phyloP scores from a whole-genome alignment of 1,140 invertebrate genomes.

The Bombus affinis region DNA sequence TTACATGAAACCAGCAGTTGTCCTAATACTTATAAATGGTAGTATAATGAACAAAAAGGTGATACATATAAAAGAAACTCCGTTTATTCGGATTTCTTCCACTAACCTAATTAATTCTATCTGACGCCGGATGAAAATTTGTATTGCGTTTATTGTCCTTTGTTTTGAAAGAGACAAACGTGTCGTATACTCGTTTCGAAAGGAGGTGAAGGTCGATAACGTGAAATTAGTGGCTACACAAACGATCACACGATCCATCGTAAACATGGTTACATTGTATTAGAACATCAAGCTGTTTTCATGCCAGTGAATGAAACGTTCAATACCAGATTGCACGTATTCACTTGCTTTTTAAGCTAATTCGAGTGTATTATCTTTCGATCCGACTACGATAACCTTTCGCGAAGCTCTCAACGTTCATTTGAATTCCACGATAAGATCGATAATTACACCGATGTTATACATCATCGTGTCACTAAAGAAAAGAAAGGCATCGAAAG shows the following conservation, averaged over 20 bases:
- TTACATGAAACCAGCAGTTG: no score
- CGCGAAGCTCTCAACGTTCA: constrained; percentile 20
- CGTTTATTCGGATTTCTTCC: not conserved
- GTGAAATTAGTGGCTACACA: constrained; percentile 23
- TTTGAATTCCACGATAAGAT: constrained; percentile 47
- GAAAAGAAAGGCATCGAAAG: not conserved
- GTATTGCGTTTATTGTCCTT: constrained; percentile 33
- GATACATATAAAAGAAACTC: not conserved
- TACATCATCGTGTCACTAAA: not conserved
- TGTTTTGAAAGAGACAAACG: not conserved
- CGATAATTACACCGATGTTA: constrained; percentile 41
- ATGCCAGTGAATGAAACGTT: constrained; percentile 11
- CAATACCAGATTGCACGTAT: constrained; percentile 36
- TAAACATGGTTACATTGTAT: not conserved
- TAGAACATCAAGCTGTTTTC: constrained; percentile 2
- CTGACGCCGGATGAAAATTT: constrained; percentile 17
- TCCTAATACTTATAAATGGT: no score
- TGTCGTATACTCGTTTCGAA: not conserved
- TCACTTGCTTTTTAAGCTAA: constrained; percentile 34
- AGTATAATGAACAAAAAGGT: no score
- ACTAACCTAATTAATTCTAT: constrained; percentile 43
- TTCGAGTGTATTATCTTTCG: constrained; percentile 35
- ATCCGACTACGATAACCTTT: constrained; percentile 23
- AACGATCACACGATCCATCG: not conserved
- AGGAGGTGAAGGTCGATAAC: constrained; percentile 63